Evolutionary conservation across 2,113 vertebrate genomes (phyloP).

Genomic region (Syrrhaptes paradoxus): DNA sequence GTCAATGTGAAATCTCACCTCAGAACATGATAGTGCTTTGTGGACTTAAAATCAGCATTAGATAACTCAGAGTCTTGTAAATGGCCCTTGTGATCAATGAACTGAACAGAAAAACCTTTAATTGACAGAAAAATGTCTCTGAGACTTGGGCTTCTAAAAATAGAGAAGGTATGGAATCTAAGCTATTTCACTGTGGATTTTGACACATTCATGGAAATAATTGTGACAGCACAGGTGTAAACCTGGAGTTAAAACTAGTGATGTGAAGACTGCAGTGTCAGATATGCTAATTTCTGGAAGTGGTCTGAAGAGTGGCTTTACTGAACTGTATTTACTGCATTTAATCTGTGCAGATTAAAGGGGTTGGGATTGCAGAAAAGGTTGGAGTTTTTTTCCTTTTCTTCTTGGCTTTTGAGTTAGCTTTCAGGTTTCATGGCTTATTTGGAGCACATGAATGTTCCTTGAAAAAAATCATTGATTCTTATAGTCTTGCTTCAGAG

Average conservation of each 20-base stretch:
- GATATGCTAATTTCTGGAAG: slow-evolving; percentile 23
- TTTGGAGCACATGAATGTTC: background rate
- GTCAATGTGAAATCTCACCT: background rate
- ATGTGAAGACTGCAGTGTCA: slow-evolving; percentile 22
- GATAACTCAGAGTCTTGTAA: slow-evolving; percentile 25
- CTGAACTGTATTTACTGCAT: background rate
- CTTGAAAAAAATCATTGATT: background rate
- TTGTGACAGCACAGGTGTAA: slow-evolving; percentile 30
- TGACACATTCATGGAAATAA: slow-evolving; percentile 20
- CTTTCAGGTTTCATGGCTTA: background rate
- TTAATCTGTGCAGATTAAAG: background rate
- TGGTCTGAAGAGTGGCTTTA: slow-evolving; percentile 16
- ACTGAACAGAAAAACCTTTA: slow-evolving; percentile 18
- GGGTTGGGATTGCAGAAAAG: background rate
- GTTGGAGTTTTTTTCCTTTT: background rate
- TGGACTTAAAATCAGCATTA: slow-evolving; percentile 45
- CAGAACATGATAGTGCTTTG: background rate
- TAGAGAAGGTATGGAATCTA: background rate
- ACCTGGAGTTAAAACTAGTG: slow-evolving; percentile 18
- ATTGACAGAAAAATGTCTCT: slow-evolving; percentile 33
- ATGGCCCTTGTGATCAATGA: slow-evolving; percentile 45
- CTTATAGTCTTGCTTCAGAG: background rate
- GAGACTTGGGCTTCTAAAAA: slow-evolving; percentile 38
- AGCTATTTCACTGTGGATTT: slow-evolving; percentile 10
- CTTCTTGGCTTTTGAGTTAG: background rate